Evolutionary conservation across 1,140 invertebrate species (phyloP).

Genomic region (Meloidogyne floridensis): DNA sequence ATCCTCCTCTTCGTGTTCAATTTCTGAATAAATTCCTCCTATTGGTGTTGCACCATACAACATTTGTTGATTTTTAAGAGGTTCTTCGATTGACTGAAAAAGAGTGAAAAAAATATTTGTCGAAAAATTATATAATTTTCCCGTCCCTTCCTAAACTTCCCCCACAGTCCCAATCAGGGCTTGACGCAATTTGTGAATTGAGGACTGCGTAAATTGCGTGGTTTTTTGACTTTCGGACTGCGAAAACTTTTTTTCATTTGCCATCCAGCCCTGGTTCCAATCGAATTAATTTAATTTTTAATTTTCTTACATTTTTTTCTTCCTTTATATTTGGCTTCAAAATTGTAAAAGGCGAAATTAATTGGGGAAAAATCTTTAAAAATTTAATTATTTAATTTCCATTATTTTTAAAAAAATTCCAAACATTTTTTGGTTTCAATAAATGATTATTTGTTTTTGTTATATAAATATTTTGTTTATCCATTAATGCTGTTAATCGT

Average conservation of each 20-base stretch:
- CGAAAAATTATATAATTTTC: neutral
- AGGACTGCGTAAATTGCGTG: too few relatives aligned
- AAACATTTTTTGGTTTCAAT: neutral
- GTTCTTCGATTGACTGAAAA: neutral
- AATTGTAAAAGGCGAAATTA: constrained; percentile 1
- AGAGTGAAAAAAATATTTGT: too few relatives aligned
- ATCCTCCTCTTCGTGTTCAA: constrained; percentile 2
- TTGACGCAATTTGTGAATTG: too few relatives aligned
- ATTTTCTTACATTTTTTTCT: constrained; percentile 5
- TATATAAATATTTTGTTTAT: constrained; percentile 2
- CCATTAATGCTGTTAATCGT: constrained; percentile 37
- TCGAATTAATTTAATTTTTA: neutral
- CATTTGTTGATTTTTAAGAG: neutral
- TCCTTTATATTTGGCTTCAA: neutral
- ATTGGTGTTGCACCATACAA: neutral
- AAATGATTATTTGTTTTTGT: neutral
- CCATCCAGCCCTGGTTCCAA: too few relatives aligned
- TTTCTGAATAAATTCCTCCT: neutral
- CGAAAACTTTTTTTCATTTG: too few relatives aligned
- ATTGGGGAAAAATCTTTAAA: neutral
- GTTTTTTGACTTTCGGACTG: too few relatives aligned
- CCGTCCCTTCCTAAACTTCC: too few relatives aligned
- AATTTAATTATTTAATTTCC: neutral
- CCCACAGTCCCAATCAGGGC: too few relatives aligned
- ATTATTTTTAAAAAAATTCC: neutral